Percentiles rank a stretch among this genome's conserved stretches.
These are phyloP conservation scores for Tinea semifulvella DNA, from an alignment of 2,888 invertebrate species.

Conservation along the genomic window DNA sequence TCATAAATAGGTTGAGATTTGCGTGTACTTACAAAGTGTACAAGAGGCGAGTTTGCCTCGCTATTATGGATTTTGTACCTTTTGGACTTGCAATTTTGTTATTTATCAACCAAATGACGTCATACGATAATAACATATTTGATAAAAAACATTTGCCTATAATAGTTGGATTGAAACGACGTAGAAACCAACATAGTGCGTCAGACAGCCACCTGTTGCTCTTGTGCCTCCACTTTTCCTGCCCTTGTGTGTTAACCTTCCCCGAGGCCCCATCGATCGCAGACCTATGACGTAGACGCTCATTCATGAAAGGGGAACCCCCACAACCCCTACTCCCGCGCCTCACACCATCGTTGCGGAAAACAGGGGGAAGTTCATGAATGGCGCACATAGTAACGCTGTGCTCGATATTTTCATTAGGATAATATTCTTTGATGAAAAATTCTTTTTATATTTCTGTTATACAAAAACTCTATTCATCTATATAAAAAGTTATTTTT, in stretches of 20 bases:
- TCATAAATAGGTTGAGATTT: too few relatives aligned
- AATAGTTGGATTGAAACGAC: neutral
- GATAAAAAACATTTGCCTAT: constrained; percentile 25
- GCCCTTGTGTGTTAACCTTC: constrained; percentile 57
- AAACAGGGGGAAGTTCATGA: constrained; percentile 40
- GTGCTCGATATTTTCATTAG: constrained; percentile 11
- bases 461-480: too few relatives aligned
- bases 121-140: constrained; percentile 27
- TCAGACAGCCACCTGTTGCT: constrained; percentile 55
- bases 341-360: constrained; percentile 22
- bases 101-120: constrained; percentile 32
- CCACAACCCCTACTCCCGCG: constrained; percentile 26
- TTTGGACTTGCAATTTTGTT: constrained; percentile 6
- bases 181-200: constrained; percentile 30
- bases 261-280: constrained; percentile 42
- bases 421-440: too few relatives aligned
- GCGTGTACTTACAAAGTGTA: too few relatives aligned
- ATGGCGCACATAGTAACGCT: constrained; percentile 37
- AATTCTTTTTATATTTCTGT: too few relatives aligned
- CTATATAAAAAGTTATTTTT: too few relatives aligned
- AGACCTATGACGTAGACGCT: constrained; percentile 57
- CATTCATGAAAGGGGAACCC: constrained; percentile 58
- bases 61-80: too few relatives aligned
- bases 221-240: constrained; percentile 28
- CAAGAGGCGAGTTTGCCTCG: too few relatives aligned